These are phyloP conservation scores for Heliconius aoede DNA, from an alignment of 2,888 invertebrate species.

Conservation along the genomic window DNA sequence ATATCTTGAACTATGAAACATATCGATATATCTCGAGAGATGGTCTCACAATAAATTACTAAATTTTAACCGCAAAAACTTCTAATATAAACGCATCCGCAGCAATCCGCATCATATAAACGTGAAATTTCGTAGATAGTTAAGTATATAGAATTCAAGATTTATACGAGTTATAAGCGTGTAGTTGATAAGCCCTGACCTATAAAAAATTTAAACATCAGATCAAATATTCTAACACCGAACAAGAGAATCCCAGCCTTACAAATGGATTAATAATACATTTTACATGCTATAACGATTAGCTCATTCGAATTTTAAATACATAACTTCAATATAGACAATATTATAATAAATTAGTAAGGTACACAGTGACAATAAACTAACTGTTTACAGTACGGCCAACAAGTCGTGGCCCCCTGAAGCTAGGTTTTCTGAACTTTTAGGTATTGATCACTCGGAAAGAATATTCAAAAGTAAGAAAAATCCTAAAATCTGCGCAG, in stretches of 20 bases:
- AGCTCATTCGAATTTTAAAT: constrained; percentile 48
- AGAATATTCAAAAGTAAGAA: too few species aligned
- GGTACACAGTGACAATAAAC: constrained; percentile 64
- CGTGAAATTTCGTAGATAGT: not conserved
- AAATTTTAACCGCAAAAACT: not conserved
- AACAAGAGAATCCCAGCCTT: constrained; percentile 52
- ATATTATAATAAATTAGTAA: constrained; percentile 53
- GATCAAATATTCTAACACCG: constrained; percentile 36
- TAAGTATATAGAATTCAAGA: not conserved
- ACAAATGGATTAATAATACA: constrained; percentile 48
- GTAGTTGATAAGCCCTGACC: constrained; percentile 31
- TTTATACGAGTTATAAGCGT: constrained; percentile 30
- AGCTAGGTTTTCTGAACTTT: too few species aligned
- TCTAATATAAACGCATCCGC: too few species aligned
- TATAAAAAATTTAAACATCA: constrained; percentile 25
- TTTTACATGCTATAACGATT: constrained; percentile 48
- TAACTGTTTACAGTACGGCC: constrained; percentile 42
- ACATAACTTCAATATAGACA: constrained; percentile 48
- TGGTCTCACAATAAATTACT: not conserved
- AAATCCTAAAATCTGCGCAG: too few species aligned
- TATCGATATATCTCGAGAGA: not conserved
- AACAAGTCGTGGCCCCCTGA: too few species aligned
- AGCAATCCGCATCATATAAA: not conserved
- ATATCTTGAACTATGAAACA: constrained; percentile 10
- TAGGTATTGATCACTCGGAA: too few species aligned